A percentile compares a stretch with the other conserved stretches of the same genome.
Evolutionary conservation across 2,797 vertebrate species (phyloP).

Genomic region (Xenops minutus): DNA sequence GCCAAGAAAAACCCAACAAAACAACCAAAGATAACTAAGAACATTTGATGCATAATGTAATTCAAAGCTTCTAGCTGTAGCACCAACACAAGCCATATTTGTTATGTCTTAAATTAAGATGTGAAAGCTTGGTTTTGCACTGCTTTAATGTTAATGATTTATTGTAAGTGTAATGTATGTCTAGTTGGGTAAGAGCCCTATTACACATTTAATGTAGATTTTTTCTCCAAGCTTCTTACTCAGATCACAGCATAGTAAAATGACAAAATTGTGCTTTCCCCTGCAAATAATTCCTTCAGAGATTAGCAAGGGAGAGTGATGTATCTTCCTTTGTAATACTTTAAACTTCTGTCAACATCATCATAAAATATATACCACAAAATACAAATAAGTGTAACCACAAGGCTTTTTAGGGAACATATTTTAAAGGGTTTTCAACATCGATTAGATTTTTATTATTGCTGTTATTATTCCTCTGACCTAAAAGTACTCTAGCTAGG

Average conservation of each 20-base stretch:
- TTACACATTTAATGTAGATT: not conserved
- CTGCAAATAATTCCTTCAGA: not conserved
- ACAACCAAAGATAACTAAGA: not conserved
- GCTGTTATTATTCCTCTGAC: not conserved
- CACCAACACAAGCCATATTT: not conserved
- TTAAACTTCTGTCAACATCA: not conserved
- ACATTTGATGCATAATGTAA: slow-evolving; percentile 13
- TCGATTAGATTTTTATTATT: not conserved
- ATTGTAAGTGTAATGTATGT: not conserved
- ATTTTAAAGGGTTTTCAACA: not conserved
- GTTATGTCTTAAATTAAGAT: not conserved
- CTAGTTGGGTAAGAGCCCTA: not conserved
- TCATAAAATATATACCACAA: not conserved
- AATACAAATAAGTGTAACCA: not conserved
- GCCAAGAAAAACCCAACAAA: not conserved
- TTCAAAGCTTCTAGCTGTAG: not conserved
- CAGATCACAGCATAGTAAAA: not conserved
- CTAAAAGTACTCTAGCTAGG: not conserved
- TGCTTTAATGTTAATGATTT: not conserved
- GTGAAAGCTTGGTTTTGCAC: not conserved
- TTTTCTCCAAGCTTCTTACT: not conserved
- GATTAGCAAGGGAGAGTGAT: not conserved
- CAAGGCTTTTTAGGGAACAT: not conserved
- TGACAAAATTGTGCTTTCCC: not conserved
- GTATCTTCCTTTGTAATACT: not conserved